Evolutionary conservation across 2,888 invertebrate genomes (phyloP), one percentile per base, ranked within the genome.

Genomic region (Teleiodes luculella): DNA sequence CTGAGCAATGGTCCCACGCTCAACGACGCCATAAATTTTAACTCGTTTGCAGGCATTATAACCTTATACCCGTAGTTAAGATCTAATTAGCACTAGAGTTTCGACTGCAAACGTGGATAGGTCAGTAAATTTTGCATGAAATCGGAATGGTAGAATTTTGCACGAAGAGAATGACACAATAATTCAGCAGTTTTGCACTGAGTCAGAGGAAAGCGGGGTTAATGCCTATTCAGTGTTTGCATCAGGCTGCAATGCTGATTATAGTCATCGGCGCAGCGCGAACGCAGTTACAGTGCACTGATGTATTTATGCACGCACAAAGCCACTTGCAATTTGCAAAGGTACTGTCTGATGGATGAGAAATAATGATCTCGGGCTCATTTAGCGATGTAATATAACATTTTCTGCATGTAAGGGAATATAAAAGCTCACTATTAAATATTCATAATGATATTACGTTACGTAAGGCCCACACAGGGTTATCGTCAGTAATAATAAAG

Each of bases 231-330:
- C 78, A 75, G 59, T 67, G 75, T 75, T 80, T 78, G 70, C 80
- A 78, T 80, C 79, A 76, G 73, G 60, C 73, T 64, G 71, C 75
- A 72, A 77, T 74, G 73, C 75, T 82, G 83, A 85, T 85, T 83
- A 84, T 76, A 81, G 77, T 74, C 78, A 76, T 80, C 70, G 73
- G 67, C 66, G 61, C 68, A 68, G 72, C 58, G 69, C 70, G 70
- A 78, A 72, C 72, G 76, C 76, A 68, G 68, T 66, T 68, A 65
- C 64, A 55, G 67, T 60, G 64, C 68, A 63, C 68, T 76, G 70
- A 76, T 76, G 75, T 76, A 72, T 72, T 78, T 74, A 74, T 75
- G 71, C 72, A 76, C 66, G 74, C 70, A 72, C 68, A 70, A 72
- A 69, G 66, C 62, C 62, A 56, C 53, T 53, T 47, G 53, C 53